A percentile compares a stretch with the other conserved stretches of the same genome.
These are phyloP conservation scores for Trichechus manatus DNA, from an alignment of 2,113 vertebrate species.

Conservation along the genomic window DNA sequence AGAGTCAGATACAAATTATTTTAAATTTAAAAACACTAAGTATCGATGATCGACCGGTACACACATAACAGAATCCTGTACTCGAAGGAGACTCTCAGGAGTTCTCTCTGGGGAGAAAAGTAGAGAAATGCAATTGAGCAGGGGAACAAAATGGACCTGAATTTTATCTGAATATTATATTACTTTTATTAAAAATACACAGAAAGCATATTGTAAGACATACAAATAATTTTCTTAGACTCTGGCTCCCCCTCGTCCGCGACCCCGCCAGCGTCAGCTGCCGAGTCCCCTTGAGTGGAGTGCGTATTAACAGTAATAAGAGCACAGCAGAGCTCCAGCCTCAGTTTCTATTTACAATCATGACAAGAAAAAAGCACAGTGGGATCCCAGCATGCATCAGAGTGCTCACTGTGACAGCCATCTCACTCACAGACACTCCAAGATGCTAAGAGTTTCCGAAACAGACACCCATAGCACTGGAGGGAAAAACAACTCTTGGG, in stretches of 20 bases:
- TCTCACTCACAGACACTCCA: conserved; percentile 91
- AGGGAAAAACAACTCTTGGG: conserved; percentile 91
- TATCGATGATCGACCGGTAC: not conserved
- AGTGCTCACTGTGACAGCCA: conserved; percentile 93
- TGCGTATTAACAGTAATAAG: conserved; percentile 88
- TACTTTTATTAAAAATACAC: conserved; percentile 13
- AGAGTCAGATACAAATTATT: not conserved
- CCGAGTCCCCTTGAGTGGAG: conserved; percentile 84
- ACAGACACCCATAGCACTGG: conserved; percentile 87
- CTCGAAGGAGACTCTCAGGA: not conserved
- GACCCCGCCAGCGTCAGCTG: not conserved
- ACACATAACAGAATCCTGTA: not conserved
- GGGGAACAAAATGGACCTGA: not conserved
- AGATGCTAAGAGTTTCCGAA: conserved; percentile 88
- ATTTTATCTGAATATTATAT: conserved; percentile 23
- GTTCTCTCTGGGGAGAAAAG: not conserved
- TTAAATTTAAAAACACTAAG: not conserved
- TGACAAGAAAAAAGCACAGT: conserved; percentile 92
- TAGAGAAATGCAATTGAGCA: not conserved
- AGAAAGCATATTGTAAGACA: not conserved
- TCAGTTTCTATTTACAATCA: conserved; percentile 86
- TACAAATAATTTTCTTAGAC: not conserved
- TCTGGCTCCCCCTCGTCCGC: not conserved
- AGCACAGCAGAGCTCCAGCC: conserved; percentile 68
- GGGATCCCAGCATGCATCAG: conserved; percentile 92